Base-by-base conservation (phyloP, 1,140 invertebrate genomes). In the Augochlora pura region DNA sequence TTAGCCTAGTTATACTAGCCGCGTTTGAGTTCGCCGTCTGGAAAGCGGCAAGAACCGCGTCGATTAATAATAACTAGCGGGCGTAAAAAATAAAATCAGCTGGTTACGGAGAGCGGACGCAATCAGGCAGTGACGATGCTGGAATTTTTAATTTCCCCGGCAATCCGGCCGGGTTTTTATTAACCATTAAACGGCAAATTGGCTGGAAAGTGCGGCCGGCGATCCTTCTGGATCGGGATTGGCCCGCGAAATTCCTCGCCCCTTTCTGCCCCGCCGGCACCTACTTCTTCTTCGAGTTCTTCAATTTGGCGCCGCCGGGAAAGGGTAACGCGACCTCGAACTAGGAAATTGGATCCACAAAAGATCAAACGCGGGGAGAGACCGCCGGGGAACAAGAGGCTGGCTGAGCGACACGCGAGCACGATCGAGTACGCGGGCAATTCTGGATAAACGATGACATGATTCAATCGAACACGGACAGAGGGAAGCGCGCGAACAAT, bases 111-210 rank as follows among this genome's bases (percentile, higher is more conserved):
- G 59, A 12, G 65, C 10, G 10, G 10, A 25, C 9, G 77, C 64
- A 85, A 85, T 85, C 63, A 84, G 62, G 57, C 16, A 38, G 14
- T 18, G 42, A 25, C 49, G 21, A 73, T 60, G 52, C 49, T 18
- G 60, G 32, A 84, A 77, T 83, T 87, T 83, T 84, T 84, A 72
- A 86, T 87, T 84, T 86, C 59, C 64, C 54, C 39, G 21, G 60
- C 85, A 87, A 87, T 82, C 75, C 72, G 72, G 60, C 42, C 42
- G 18, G 18, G 60, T 70, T 87, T 82, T 85, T 82, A 69, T 82
- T 77, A 80, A 77, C 67, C 79, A 80, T 86, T 84, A 85, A 32
- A 0, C 83, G 16, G 39, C 16, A 77, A 81, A 85, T 80, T 84
- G 67, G 49, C 14, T 38, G 59, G 16, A 64, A 76, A 66, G n/a